Conservation (phyloP, 2,797 vertebrate species). For the Eleutherodactylus coqui region DNA sequence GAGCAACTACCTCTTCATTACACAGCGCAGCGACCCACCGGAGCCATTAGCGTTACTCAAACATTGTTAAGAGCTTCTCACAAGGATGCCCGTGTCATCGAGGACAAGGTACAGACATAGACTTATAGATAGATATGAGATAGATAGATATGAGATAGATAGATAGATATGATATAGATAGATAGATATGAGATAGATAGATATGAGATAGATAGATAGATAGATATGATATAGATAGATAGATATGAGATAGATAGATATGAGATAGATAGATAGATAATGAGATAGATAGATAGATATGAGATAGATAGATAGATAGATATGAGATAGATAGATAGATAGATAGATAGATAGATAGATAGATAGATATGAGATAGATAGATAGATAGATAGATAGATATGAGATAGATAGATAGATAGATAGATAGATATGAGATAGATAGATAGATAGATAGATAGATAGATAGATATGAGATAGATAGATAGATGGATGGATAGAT, state of each 20-base stretch:
- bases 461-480: too few relatives aligned
- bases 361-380: too few relatives aligned
- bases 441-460: too few relatives aligned
- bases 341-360: too few relatives aligned
- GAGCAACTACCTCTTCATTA: slow-evolving; percentile 72
- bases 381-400: too few relatives aligned
- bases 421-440: too few relatives aligned
- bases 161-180: too few relatives aligned
- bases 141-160: background rate
- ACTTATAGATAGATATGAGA: background rate
- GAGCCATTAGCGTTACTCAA: slow-evolving; percentile 65
- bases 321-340: too few relatives aligned
- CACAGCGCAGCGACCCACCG: slow-evolving; percentile 66
- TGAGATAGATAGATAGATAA: background rate
- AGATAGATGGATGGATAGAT: slow-evolving; percentile 12
- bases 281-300: background rate
- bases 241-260: too few relatives aligned
- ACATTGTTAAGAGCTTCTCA: slow-evolving; percentile 69
- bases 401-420: background rate
- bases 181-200: too few relatives aligned
- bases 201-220: too few relatives aligned
- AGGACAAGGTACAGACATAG: slow-evolving; percentile 66
- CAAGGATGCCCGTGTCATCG: slow-evolving; percentile 69
- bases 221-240: too few relatives aligned
- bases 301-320: background rate